Evolutionary conservation across 2,113 vertebrate species (phyloP).

Genomic region (Ictalurus furcatus): DNA sequence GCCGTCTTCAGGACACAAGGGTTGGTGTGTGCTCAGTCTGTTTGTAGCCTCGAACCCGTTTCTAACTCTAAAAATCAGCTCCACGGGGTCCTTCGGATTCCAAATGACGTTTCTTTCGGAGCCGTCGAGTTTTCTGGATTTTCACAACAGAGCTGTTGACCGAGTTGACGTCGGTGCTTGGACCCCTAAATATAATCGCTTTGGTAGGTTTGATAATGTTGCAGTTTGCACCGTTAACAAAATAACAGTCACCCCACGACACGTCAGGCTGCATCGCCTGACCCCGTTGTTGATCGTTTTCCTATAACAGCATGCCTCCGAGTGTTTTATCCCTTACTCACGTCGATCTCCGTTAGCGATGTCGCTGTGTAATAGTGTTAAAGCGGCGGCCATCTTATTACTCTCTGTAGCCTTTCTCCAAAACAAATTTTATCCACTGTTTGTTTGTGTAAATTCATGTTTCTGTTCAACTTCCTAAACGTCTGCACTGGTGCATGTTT

Average conservation of each 20-base stretch:
- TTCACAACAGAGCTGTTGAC: no score
- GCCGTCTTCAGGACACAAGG: neutral
- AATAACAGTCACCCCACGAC: neutral
- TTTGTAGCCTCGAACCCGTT: neutral
- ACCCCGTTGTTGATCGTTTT: neutral
- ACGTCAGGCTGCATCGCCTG: neutral
- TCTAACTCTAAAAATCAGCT: neutral
- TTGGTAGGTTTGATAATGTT: neutral
- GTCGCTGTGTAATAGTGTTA: neutral
- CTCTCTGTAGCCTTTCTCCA: neutral
- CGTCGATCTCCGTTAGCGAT: no score
- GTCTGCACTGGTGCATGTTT: neutral
- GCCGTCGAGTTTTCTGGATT: neutral
- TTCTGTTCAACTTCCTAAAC: neutral
- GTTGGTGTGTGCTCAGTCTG: neutral
- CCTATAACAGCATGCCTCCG: no score
- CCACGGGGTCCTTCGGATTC: neutral
- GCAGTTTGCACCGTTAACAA: no score
- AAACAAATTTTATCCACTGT: neutral
- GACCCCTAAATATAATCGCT: neutral
- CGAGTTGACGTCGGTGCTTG: neutral
- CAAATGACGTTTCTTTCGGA: neutral
- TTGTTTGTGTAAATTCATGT: neutral
- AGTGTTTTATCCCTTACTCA: neutral
- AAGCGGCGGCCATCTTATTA: neutral